These are phyloP conservation scores for Leptinotarsa tumamoca DNA, from an alignment of 2,888 invertebrate species.

Conservation along the genomic window DNA sequence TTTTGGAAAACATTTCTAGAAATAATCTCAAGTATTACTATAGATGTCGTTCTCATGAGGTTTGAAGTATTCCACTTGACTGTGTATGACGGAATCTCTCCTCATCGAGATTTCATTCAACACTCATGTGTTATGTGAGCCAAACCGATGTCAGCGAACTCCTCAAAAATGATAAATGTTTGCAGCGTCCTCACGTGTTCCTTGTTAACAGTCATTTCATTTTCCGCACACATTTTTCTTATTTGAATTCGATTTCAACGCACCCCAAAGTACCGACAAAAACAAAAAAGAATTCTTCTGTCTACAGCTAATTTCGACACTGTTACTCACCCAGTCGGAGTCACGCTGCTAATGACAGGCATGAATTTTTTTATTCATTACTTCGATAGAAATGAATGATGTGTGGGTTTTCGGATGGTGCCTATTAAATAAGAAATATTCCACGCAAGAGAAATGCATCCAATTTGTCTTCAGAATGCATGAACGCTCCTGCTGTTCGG, in stretches of 20 bases:
- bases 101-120: background rate
- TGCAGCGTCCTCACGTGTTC: background rate
- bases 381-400: slow-evolving; percentile 8
- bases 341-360: slow-evolving; percentile 15
- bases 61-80: background rate
- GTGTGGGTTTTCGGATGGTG: slow-evolving; percentile 16
- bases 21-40: too few relatives aligned
- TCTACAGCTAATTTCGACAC: slow-evolving; percentile 17
- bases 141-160: background rate
- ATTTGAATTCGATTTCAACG: slow-evolving; percentile 5
- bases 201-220: slow-evolving; percentile 17
- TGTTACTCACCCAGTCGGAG: slow-evolving; percentile 15
- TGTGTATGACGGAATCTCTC: background rate
- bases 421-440: slow-evolving; percentile 18
- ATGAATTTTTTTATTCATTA: slow-evolving; percentile 16
- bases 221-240: slow-evolving; percentile 4
- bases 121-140: background rate
- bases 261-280: slow-evolving; percentile 11
- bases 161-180: slow-evolving; percentile 10
- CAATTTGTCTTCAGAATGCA: slow-evolving; percentile 10
- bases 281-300: slow-evolving; percentile 13
- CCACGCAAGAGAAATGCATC: slow-evolving; percentile 13
- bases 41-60: too few relatives aligned
- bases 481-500: slow-evolving; percentile 13
- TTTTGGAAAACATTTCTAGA: too few relatives aligned